Evolutionary conservation across 2,888 invertebrate genomes (phyloP), one percentile per base, ranked within the genome.

Genomic region (Chirona hameri): DNA sequence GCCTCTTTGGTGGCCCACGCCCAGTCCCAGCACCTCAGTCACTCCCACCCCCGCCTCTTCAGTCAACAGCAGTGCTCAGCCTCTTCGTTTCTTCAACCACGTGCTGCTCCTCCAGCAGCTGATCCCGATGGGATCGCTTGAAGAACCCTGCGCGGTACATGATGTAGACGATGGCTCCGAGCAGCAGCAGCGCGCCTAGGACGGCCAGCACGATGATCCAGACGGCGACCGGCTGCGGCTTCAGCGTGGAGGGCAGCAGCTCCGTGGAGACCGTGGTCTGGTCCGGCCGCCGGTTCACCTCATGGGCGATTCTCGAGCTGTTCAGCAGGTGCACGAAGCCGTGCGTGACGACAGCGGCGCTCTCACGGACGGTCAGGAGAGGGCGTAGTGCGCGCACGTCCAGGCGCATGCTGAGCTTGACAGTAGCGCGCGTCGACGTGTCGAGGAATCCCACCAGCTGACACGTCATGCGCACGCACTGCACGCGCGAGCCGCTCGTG

Each of bases 391-490:
- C 80, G 18, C 7, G 14, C 29, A 80, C 18, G 55, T 80, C 52
- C 12, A 80, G 27, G 7, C 52, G 80, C 80, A 80, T 80, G 52
- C 27, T n/a, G 27, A 80, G 52, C 27, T 27, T 52, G 15, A 80
- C 80, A 27, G 80, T 27, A 4, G 80, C 80, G 27, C 52, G 80
- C 15, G 27, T 18, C 5, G 48, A 1, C 29, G 15, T 27, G 3
- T 21, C 29, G n/a, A 27, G 52, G 29, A 80, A 80, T 15, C 52
- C 27, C 52, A 80, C 52, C 52, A 2, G n/a, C 48, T 80, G 80
- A 29, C 80, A 80, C 29, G 80, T 80, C 52, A 80, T 80, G 52
- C 80, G 80, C 48, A 55, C 80, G 52, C 80, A 80, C n/a, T 12
- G n/a, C 21, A 80, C 29, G 55, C 27, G 24, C 27, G 48, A 55